phyloP scores from a whole-genome alignment of 2,797 vertebrate species.

The Carduelis carduelis region DNA sequence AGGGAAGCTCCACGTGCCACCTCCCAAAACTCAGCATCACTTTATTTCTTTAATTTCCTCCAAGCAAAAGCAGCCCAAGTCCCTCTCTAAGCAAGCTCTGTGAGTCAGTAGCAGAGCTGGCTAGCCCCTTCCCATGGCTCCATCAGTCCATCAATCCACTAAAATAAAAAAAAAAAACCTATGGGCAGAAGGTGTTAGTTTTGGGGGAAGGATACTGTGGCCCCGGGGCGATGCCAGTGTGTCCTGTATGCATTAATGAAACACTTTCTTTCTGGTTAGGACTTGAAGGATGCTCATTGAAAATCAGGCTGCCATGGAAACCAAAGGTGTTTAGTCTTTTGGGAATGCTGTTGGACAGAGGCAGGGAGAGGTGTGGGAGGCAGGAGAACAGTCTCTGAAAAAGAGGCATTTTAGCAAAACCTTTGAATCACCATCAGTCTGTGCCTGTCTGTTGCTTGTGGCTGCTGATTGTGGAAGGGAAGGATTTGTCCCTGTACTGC shows the following conservation, averaged over 20 bases:
- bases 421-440: fast-evolving
- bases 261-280: constrained; percentile 42
- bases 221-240: neutral
- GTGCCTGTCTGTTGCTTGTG: neutral
- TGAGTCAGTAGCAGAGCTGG: neutral
- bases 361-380: neutral
- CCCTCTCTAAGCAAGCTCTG: neutral
- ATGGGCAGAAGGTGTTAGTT: neutral
- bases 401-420: neutral
- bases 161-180: neutral
- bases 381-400: neutral
- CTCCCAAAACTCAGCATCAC: fast-evolving
- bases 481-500: neutral
- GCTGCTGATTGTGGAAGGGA: neutral
- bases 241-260: constrained; percentile 57
- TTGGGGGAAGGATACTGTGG: neutral
- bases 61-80: neutral
- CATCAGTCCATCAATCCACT: neutral
- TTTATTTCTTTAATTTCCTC: neutral
- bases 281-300: constrained; percentile 65
- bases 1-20: fast-evolving
- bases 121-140: neutral
- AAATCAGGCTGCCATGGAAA: constrained; percentile 70
- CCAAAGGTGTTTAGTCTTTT: constrained; percentile 67
- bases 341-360: constrained; percentile 51